These are phyloP conservation scores for Bugulina stolonifera DNA, from an alignment of 2,888 invertebrate species.

Conservation along the genomic window DNA sequence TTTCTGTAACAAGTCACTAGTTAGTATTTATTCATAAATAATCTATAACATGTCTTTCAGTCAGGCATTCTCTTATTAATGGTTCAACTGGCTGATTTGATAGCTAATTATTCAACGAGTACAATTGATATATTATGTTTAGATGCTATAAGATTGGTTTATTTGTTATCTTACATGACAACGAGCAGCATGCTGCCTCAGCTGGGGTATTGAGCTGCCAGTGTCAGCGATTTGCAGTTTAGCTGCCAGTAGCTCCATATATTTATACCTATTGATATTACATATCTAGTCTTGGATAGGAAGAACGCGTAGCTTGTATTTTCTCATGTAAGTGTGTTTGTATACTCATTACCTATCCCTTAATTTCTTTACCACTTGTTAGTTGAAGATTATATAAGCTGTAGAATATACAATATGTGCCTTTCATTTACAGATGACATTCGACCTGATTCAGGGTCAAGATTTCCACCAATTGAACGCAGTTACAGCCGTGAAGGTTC, in stretches of 20 bases:
- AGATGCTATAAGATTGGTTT: neutral
- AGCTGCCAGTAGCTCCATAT: too few species aligned
- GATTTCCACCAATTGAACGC: slow-evolving; percentile 15
- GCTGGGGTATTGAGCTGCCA: too few species aligned
- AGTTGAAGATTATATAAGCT: too few species aligned
- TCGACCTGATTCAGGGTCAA: slow-evolving; percentile 14
- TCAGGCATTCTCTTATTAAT: neutral
- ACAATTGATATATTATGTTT: neutral
- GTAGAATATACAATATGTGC: too few species aligned
- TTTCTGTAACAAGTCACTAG: neutral
- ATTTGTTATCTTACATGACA: neutral
- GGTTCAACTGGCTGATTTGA: neutral
- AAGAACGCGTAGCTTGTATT: too few species aligned
- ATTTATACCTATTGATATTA: neutral
- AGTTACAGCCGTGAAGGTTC: slow-evolving; percentile 13
- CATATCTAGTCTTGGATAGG: neutral
- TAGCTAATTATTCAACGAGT: neutral
- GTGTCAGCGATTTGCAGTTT: too few species aligned
- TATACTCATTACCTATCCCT: too few species aligned
- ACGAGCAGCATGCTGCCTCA: neutral
- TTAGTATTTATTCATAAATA: neutral
- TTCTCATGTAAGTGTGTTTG: too few species aligned
- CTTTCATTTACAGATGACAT: neutral
- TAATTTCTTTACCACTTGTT: too few species aligned
- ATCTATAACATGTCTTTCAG: neutral